Conservation (phyloP, 1,140 invertebrate genomes). For the Aricia agestis region DNA sequence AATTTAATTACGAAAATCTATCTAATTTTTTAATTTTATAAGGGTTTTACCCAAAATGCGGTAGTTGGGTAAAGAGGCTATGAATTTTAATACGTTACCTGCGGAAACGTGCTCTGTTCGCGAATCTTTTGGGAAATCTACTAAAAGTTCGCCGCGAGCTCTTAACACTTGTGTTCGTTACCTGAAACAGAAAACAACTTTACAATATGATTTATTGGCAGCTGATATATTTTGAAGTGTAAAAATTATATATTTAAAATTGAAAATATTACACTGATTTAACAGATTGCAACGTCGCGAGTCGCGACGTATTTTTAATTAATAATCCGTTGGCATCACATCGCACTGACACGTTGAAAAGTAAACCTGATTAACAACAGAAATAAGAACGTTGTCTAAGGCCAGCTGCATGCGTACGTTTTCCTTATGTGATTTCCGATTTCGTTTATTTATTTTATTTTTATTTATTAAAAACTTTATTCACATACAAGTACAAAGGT, state of each 20-base stretch:
- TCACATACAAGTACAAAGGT: too few species aligned
- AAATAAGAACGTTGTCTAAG: too few species aligned
- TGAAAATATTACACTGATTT: neutral
- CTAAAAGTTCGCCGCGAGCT: neutral
- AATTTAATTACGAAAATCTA: neutral
- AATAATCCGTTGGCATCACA: too few species aligned
- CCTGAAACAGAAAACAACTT: neutral
- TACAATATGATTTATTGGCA: neutral
- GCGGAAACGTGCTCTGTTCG: neutral
- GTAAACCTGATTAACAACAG: too few species aligned
- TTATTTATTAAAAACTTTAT: too few species aligned
- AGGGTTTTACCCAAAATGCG: neutral
- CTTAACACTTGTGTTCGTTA: constrained; percentile 1
- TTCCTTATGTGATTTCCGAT: too few species aligned
- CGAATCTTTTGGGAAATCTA: constrained; percentile 3
- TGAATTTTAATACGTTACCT: neutral
- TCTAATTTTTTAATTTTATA: neutral
- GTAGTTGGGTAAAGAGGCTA: neutral
- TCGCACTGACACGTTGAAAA: too few species aligned
- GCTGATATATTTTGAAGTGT: neutral
- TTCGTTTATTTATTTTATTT: too few species aligned
- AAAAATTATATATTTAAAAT: neutral
- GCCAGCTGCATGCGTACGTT: too few species aligned
- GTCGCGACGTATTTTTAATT: too few species aligned
- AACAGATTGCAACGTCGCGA: neutral